These are phyloP conservation scores for Archips crataeganus DNA, from an alignment of 2,888 invertebrate genomes.

Conservation along the genomic window DNA sequence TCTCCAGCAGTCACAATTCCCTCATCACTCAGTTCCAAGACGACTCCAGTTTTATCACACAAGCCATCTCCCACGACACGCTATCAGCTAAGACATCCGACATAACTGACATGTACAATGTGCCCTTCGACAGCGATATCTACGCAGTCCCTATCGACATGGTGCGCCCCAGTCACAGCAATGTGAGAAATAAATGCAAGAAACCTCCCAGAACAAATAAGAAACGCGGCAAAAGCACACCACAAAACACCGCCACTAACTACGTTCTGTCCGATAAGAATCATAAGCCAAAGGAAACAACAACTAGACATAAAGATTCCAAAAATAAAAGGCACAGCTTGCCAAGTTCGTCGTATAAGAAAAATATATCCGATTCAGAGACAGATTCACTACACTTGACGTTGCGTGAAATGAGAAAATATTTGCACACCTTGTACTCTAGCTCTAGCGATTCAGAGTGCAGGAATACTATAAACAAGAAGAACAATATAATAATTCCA, in stretches of 20 bases:
- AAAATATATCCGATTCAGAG: constrained; percentile 82
- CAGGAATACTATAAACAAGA: constrained; percentile 77
- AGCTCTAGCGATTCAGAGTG: constrained; percentile 89
- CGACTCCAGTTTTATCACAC: constrained; percentile 95
- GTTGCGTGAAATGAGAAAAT: constrained; percentile 93
- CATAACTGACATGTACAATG: constrained; percentile 94
- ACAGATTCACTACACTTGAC: constrained; percentile 93
- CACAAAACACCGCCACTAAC: constrained; percentile 59
- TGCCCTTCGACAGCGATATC: constrained; percentile 95
- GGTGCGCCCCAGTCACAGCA: constrained; percentile 85
- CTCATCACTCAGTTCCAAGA: constrained; percentile 91
- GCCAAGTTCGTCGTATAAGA: constrained; percentile 87
- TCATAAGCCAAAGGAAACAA: constrained; percentile 62
- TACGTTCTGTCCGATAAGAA: constrained; percentile 59
- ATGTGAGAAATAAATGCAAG: constrained; percentile 71
- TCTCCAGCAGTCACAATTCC: constrained; percentile 95
- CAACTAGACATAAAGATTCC: constrained; percentile 66
- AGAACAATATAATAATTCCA: constrained; percentile 77
- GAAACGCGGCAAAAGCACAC: constrained; percentile 72
- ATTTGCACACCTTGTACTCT: constrained; percentile 93
- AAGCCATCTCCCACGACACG: constrained; percentile 95
- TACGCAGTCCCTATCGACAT: constrained; percentile 95
- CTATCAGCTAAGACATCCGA: constrained; percentile 89
- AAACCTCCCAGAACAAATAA: constrained; percentile 69
- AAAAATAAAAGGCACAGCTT: constrained; percentile 89